A percentile compares a stretch with the other conserved stretches of the same genome.
phyloP scores from a whole-genome alignment of 2,888 invertebrate genomes.

The Carpatolechia fugitivella region DNA sequence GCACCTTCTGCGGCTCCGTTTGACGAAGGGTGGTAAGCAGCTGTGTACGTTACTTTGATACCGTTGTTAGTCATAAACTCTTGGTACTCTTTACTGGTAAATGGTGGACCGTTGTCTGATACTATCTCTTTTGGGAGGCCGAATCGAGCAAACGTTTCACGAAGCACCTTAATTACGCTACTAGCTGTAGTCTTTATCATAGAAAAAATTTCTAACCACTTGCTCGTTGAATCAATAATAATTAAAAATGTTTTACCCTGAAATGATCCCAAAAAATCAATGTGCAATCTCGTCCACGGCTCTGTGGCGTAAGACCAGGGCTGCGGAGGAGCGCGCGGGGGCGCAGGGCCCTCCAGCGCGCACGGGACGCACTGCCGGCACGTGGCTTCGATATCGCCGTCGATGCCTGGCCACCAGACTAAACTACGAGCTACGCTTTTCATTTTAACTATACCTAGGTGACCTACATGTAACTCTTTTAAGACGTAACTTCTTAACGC shows the following conservation, averaged over 20 bases:
- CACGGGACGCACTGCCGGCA: background rate
- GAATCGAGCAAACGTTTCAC: background rate
- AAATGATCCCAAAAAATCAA: background rate
- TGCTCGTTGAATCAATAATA: background rate
- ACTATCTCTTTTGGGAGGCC: conserved; percentile 4
- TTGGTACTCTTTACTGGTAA: background rate
- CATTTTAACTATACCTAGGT: background rate
- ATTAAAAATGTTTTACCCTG: background rate
- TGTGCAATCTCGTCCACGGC: background rate
- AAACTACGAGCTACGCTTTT: background rate
- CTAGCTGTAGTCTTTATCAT: background rate
- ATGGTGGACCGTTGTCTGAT: conserved; percentile 4
- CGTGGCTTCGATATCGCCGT: background rate
- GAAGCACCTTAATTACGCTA: background rate
- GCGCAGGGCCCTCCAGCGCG: background rate
- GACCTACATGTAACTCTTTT: background rate
- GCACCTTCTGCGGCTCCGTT: conserved; percentile 7
- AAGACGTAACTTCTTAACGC: background rate
- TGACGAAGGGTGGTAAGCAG: background rate
- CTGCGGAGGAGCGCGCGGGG: background rate
- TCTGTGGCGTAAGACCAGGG: background rate
- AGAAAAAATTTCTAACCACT: background rate
- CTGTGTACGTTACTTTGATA: background rate
- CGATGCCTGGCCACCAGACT: no score
- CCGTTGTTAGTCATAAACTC: background rate